Evolutionary conservation across 2,888 invertebrate species (phyloP), one percentile per base, ranked within the genome.

Genomic region (Mechanitis messenoides): DNA sequence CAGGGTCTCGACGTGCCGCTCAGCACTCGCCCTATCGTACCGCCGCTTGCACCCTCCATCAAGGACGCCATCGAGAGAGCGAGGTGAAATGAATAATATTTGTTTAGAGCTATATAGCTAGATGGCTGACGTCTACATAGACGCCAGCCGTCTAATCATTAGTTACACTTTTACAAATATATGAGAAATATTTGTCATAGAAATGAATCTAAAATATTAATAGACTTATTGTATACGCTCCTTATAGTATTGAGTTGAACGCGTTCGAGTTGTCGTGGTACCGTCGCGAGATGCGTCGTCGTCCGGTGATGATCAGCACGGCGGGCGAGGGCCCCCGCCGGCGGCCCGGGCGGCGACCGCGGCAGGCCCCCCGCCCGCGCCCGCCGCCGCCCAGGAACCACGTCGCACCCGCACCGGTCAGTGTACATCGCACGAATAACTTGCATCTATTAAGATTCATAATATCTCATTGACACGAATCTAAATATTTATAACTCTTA

Each of bases 221-320:
- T 35, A 35, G 7, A 20, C 20, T n/a, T 1, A 35, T 47, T 20
- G 20, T 7, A 46, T 3, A 2, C 47, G n/a, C 33, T 20, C 20
- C 46, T 33, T n/a, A 33, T 72, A 91, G 92, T 58, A 79, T 80
- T 54, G 91, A 91, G 57, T 80, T 92, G 74, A 90, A 91, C 74
- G 76, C 73, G 33, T 67, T 82, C 45, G 96, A 96, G 77, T 86
- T 93, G 77, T 87, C 91, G 58, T 92, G 91, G 81, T 96, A 95
- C 84, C 92, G 93, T 58, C 92, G 93, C 58, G 96, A 96, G 87
- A 94, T 95, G 92, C 91, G 94, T 9, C 93, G 94, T 46, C 92
- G 95, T 0, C 95, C 95, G 0, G 92, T 95, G 66, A 93, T 94
- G 92, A 92, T 93, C 66, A 92, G 90, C 68, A 93, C 92, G 33